These are phyloP conservation scores for Oxytorus armatus DNA, from an alignment of 2,888 invertebrate species.

Conservation along the genomic window DNA sequence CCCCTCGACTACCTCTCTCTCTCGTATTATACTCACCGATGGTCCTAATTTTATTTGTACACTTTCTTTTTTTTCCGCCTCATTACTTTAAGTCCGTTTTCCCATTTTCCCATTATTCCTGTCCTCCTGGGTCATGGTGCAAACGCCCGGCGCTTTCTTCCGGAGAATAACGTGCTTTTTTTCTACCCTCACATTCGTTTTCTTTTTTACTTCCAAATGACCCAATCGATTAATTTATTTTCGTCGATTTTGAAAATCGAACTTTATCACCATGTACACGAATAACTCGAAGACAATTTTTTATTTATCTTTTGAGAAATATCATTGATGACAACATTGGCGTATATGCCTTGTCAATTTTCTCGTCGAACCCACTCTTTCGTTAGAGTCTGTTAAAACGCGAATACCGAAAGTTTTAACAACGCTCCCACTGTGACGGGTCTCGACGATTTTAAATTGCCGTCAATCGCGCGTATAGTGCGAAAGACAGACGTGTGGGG, in stretches of 20 bases:
- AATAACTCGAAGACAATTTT: background rate
- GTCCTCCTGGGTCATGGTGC: background rate
- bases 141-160: background rate
- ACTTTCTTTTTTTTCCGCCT: slow-evolving; percentile 59
- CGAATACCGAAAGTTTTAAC: too few relatives aligned
- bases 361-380: too few relatives aligned
- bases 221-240: background rate
- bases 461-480: too few relatives aligned
- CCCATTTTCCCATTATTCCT: slow-evolving; percentile 56
- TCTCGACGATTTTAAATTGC: too few relatives aligned
- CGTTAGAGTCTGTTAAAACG: too few relatives aligned
- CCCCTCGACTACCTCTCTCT: background rate
- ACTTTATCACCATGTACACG: background rate
- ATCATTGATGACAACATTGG: too few relatives aligned
- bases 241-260: background rate
- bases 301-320: too few relatives aligned
- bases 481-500: too few relatives aligned
- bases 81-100: slow-evolving; percentile 66
- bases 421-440: too few relatives aligned
- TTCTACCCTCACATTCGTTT: background rate
- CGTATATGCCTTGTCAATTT: too few relatives aligned
- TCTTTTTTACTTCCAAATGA: background rate
- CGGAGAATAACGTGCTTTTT: background rate
- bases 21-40: slow-evolving; percentile 24
- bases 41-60: slow-evolving; percentile 65